Evolutionary conservation across 2,888 invertebrate species (phyloP).

Genomic region (Apoda limacodes): DNA sequence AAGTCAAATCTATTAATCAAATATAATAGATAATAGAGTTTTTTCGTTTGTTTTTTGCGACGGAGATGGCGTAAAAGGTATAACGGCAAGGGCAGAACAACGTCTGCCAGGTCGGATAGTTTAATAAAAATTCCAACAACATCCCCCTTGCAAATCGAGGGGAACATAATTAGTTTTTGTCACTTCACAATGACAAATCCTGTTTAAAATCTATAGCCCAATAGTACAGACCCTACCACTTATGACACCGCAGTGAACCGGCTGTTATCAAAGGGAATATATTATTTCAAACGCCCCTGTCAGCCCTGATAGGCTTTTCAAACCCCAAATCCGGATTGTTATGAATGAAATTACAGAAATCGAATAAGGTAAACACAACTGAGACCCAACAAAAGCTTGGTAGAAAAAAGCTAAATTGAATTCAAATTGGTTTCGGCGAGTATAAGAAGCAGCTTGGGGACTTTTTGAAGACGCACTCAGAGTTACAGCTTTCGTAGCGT

Average conservation of each 20-base stretch:
- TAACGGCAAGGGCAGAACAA: no score
- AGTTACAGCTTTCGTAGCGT: slow-evolving; percentile 42
- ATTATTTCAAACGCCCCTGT: slow-evolving; percentile 70
- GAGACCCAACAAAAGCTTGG: slow-evolving; percentile 67
- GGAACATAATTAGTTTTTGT: slow-evolving; percentile 66
- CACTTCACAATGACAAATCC: slow-evolving; percentile 67
- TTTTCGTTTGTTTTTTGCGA: no score
- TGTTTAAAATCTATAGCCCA: slow-evolving; percentile 40
- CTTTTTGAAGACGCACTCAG: slow-evolving; percentile 48
- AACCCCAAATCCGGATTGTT: slow-evolving; percentile 70
- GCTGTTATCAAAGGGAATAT: slow-evolving; percentile 69
- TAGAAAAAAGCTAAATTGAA: slow-evolving; percentile 69
- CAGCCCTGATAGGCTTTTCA: slow-evolving; percentile 63
- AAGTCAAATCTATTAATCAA: no score
- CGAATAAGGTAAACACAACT: slow-evolving; percentile 70
- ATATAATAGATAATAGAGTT: no score
- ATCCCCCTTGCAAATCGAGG: no score
- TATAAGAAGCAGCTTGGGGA: slow-evolving; percentile 65
- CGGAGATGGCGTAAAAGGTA: no score
- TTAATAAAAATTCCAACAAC: no score
- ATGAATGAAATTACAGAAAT: slow-evolving; percentile 71
- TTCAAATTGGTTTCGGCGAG: slow-evolving; percentile 69
- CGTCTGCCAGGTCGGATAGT: no score
- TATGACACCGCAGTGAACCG: slow-evolving; percentile 42
- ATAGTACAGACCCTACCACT: slow-evolving; percentile 51